phyloP scores from a whole-genome alignment of 1,140 invertebrate species.

The Drosophila tropicalis region DNA sequence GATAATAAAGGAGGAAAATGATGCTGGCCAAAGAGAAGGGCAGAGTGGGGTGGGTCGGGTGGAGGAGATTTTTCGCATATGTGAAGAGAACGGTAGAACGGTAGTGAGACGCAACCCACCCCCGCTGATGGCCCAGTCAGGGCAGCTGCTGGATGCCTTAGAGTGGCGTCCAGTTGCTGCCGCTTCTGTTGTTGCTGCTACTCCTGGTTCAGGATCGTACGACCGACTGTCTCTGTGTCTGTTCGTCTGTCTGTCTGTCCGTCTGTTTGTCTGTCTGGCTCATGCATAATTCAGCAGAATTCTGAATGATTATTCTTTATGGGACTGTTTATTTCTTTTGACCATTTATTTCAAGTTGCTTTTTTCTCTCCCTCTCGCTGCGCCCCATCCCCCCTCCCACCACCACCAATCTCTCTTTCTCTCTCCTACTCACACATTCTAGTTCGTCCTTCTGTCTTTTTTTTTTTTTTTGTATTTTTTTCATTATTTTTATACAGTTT shows the following conservation, averaged over 20 bases:
- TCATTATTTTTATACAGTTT: slow-evolving; percentile 82
- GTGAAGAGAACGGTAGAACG: slow-evolving; percentile 37
- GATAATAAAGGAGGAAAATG: slow-evolving; percentile 74
- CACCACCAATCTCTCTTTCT: not conserved
- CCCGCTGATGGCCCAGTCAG: slow-evolving; percentile 40
- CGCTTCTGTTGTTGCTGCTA: slow-evolving; percentile 10
- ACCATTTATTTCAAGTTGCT: slow-evolving; percentile 83
- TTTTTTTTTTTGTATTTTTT: slow-evolving; percentile 37
- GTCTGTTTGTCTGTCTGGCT: slow-evolving; percentile 47
- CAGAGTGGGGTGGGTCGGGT: not conserved
- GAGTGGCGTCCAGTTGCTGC: slow-evolving; percentile 52
- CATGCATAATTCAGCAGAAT: slow-evolving; percentile 83
- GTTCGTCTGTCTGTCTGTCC: slow-evolving; percentile 43
- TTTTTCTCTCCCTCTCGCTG: slow-evolving; percentile 38
- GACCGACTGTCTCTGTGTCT: slow-evolving; percentile 30
- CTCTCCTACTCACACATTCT: not conserved
- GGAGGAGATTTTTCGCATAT: slow-evolving; percentile 63
- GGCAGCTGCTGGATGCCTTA: slow-evolving; percentile 18
- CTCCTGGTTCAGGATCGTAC: slow-evolving; percentile 40
- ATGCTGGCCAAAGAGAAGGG: slow-evolving; percentile 41
- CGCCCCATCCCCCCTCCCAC: not conserved
- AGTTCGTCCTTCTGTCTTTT: slow-evolving; percentile 10
- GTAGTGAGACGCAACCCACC: slow-evolving; percentile 28
- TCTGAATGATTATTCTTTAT: slow-evolving; percentile 83
- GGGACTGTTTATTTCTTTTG: slow-evolving; percentile 83